These are phyloP conservation scores for Paradoxurus hermaphroditus DNA, from an alignment of 2,113 vertebrate genomes.

Conservation along the genomic window DNA sequence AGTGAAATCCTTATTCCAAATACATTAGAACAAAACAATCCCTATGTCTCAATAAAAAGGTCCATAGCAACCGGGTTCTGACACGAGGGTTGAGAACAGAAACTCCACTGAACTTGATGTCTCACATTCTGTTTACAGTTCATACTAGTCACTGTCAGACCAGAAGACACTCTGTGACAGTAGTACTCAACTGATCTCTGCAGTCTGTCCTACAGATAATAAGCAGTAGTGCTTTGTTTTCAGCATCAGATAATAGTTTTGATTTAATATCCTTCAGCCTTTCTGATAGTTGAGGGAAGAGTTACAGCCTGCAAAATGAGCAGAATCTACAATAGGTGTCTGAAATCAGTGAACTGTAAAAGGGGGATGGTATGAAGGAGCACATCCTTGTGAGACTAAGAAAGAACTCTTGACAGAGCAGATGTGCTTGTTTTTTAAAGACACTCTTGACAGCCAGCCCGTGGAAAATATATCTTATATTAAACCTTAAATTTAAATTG, in stretches of 20 bases:
- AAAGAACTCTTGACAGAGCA: neutral
- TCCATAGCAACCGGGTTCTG: neutral
- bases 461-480: neutral
- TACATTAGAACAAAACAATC: neutral
- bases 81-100: neutral
- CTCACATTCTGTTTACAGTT: neutral
- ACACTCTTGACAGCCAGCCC: neutral
- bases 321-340: neutral
- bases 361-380: neutral
- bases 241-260: neutral
- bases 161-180: neutral
- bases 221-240: neutral
- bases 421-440: neutral
- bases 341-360: slow-evolving; percentile 9
- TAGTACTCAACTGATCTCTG: neutral
- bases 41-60: neutral
- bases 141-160: neutral
- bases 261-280: neutral
- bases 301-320: neutral
- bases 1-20: neutral
- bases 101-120: neutral
- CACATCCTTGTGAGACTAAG: neutral
- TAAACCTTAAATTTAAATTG: slow-evolving; percentile 1
- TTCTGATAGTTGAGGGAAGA: neutral
- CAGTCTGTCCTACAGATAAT: neutral